A percentile compares a stretch with the other conserved stretches of the same genome.
Evolutionary conservation across 2,888 invertebrate genomes (phyloP).

Genomic region (Drosophila testacea): DNA sequence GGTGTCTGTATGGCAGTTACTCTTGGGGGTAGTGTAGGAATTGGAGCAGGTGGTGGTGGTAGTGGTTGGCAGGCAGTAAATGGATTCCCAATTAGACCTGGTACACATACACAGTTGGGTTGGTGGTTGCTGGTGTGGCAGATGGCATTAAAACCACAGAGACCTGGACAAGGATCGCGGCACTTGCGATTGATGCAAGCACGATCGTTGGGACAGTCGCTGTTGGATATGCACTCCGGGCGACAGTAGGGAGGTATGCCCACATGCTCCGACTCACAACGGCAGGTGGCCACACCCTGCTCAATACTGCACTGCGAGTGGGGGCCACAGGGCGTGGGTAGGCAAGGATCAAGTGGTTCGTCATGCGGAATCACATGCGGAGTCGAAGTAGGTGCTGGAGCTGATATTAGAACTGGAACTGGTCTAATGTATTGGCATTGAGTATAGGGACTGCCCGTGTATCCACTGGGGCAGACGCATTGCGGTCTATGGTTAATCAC

Average conservation of each 20-base stretch:
- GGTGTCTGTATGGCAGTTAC: constrained; percentile 47
- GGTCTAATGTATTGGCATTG: constrained; percentile 85
- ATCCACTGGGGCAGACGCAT: constrained; percentile 89
- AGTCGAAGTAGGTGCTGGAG: not conserved
- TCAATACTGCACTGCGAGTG: constrained; percentile 90
- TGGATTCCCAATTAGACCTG: constrained; percentile 90
- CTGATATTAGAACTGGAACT: not conserved
- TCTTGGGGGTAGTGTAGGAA: constrained; percentile 19
- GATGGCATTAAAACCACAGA: constrained; percentile 90
- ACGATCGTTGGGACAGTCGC: constrained; percentile 89
- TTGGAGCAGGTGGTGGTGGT: constrained; percentile 36
- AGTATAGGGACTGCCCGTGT: constrained; percentile 88
- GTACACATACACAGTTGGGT: constrained; percentile 90
- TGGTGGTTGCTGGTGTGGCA: constrained; percentile 91
- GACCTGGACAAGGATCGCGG: constrained; percentile 90
- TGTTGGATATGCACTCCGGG: constrained; percentile 90
- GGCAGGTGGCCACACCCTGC: constrained; percentile 90
- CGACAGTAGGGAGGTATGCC: constrained; percentile 91
- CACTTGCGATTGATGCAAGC: constrained; percentile 92
- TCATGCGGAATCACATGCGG: constrained; percentile 24
- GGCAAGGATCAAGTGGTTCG: constrained; percentile 85
- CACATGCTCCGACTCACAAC: constrained; percentile 89
- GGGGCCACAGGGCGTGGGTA: constrained; percentile 89
- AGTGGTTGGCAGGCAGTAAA: constrained; percentile 87
- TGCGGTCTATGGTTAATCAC: constrained; percentile 91